Percentiles rank a stretch among this genome's conserved stretches.
Conservation (phyloP, 2,888 invertebrate genomes). For the Plemyria rubiginata region DNA sequence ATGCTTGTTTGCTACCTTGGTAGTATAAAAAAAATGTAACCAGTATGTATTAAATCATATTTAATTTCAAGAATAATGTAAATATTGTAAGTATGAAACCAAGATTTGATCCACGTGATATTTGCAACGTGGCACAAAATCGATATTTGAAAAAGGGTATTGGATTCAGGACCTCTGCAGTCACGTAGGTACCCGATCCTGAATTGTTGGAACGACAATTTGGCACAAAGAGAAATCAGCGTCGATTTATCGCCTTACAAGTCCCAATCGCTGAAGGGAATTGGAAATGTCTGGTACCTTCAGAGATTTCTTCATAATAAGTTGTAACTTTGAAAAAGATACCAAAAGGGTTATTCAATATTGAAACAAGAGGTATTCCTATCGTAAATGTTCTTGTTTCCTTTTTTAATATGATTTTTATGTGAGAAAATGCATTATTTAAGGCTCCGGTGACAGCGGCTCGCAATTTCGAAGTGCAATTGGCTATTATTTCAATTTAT, state of each 20-base stretch:
- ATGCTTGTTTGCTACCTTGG: no score
- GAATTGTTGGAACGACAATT: slow-evolving; percentile 38
- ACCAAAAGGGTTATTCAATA: slow-evolving; percentile 9
- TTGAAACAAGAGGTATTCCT: neutral
- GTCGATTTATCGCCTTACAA: slow-evolving; percentile 39
- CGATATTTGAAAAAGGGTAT: slow-evolving; percentile 24
- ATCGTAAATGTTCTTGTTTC: neutral
- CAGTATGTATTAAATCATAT: no score
- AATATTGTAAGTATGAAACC: no score
- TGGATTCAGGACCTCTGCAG: slow-evolving; percentile 21
- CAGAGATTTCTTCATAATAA: slow-evolving; percentile 31
- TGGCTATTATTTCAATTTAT: no score
- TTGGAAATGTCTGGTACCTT: slow-evolving; percentile 28
- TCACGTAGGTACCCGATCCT: slow-evolving; percentile 32
- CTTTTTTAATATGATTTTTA: no score
- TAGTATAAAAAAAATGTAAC: no score
- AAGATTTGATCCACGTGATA: neutral
- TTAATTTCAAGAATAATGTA: no score
- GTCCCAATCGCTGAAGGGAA: slow-evolving; percentile 35
- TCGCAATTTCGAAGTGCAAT: no score
- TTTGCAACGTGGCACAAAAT: slow-evolving; percentile 11
- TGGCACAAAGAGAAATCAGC: slow-evolving; percentile 42
- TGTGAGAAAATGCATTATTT: neutral
- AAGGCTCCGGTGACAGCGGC: no score
- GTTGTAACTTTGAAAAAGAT: slow-evolving; percentile 7